Conservation (phyloP, 2,113 vertebrate species). For the Potamarius usumacintae region DNA sequence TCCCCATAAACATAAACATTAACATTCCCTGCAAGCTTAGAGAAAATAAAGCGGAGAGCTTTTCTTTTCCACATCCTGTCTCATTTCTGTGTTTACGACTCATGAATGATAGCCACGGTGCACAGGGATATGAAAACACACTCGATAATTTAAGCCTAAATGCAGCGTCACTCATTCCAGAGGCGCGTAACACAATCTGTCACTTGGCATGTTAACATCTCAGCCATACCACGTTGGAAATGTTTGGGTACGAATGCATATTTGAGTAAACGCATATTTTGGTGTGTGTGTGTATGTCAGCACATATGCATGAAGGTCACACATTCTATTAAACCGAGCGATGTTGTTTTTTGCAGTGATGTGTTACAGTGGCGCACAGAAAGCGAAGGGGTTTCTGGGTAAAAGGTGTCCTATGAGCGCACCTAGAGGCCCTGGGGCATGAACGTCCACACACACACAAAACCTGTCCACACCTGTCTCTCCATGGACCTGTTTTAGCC, state of each 20-base stretch:
- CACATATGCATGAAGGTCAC: neutral
- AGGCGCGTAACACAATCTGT: conserved; percentile 7
- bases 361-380: conserved; percentile 50
- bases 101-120: conserved; percentile 68
- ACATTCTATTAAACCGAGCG: conserved; percentile 73
- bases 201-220: conserved; percentile 2
- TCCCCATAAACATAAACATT: conserved; percentile 6
- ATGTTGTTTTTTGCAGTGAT: conserved; percentile 74
- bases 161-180: conserved; percentile 62
- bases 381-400: conserved; percentile 78
- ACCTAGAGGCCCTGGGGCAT: neutral
- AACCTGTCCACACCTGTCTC: conserved; percentile 32
- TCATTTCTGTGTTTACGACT: conserved; percentile 63
- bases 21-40: conserved; percentile 16
- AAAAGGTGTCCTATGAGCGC: conserved; percentile 67
- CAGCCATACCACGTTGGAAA: neutral
- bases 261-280: neutral
- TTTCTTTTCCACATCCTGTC: conserved; percentile 48
- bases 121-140: conserved; percentile 67
- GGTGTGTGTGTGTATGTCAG: neutral
- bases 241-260: neutral
- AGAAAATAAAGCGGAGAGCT: conserved; percentile 38
- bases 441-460: neutral
- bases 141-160: conserved; percentile 74
- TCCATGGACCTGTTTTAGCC: conserved; percentile 20